Percentiles rank a stretch among this genome's conserved stretches.
Conservation (phyloP, 2,797 vertebrate species). For the Rhinoraja longicauda region DNA sequence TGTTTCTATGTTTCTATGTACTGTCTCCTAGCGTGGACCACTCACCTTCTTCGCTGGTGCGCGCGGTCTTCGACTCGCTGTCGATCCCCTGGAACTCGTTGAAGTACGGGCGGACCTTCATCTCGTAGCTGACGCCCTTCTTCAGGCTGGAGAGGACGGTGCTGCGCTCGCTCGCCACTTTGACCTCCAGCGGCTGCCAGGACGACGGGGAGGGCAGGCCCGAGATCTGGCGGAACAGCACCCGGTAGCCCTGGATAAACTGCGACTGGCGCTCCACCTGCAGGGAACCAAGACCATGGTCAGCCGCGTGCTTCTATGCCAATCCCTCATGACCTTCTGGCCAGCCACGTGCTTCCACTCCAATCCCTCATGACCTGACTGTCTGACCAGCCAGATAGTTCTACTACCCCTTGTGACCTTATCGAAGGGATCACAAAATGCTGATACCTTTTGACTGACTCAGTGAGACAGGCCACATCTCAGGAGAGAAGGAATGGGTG, state of each 20-base stretch:
- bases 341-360: no score
- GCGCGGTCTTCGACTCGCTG: slow-evolving; percentile 84
- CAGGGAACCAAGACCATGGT: slow-evolving; percentile 37
- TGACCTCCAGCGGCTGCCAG: slow-evolving; percentile 89
- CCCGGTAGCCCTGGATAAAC: slow-evolving; percentile 95
- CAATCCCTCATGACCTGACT: no score
- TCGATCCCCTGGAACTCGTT: slow-evolving; percentile 99
- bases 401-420: no score
- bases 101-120: slow-evolving; percentile 95
- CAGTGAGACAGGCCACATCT: no score
- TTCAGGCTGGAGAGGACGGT: slow-evolving; percentile 76
- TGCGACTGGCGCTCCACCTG: slow-evolving; percentile 96
- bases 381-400: no score
- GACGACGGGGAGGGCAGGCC: slow-evolving; percentile 70
- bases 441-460: no score
- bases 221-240: slow-evolving; percentile 85
- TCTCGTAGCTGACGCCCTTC: slow-evolving; percentile 89
- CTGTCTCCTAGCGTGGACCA: no score
- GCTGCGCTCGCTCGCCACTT: slow-evolving; percentile 81
- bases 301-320: no score
- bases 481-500: no score
- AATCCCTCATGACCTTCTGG: no score
- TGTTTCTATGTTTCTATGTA: no score
- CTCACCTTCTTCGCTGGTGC: slow-evolving; percentile 91
- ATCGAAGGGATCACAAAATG: no score